Base-by-base conservation (phyloP, 1,140 invertebrate genomes). In the Papilio glaucus region DNA sequence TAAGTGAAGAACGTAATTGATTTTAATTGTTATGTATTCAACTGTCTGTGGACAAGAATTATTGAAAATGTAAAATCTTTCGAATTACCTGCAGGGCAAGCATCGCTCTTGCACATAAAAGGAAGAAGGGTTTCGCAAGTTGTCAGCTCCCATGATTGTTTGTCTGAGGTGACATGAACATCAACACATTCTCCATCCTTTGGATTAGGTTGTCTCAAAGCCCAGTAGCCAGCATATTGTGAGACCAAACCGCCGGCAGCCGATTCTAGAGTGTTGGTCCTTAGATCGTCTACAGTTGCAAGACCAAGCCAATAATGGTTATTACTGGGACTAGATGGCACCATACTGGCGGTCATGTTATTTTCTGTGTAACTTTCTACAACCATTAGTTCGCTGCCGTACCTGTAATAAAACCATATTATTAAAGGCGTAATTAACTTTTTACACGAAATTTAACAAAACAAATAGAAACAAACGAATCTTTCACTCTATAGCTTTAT, bases 201-300 rank as follows among this genome's bases (percentile, higher is more conserved):
- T 18, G 97, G 96, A 90, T 98, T 96, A 0, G 98, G 98, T 90
- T 99, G 98, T 80, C 95, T 94, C 70, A 97, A 88, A 67, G 96
- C 97, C 97, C 97, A 98, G 88, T 98, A 98, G 82, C 97, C 97
- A 73, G 97, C 96, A 89, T 99, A 99, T 91, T 99, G 98, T 0
- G 97, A 98, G 61, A 98, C 97, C 74, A 98, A 94, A 72, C 96
- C 95, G 42, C 98, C 98, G 68, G 97, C 97, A 8, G 98, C 97
- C 9, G 98, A 98, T 93, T 98, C 97, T 49, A 99, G 93, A 5
- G 98, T 98, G 88, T 98, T 98, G 24, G 98, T 99, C 81, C 97
- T 94, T 39, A 99, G 94, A 92, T 98, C 97, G 93, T 99, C 98
- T 29, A 98, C 95, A 9, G 98, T 97, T 12, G 97, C 96, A 71